Evolutionary conservation across 2,888 invertebrate genomes (phyloP).

Genomic region (Byasa hedistus): DNA sequence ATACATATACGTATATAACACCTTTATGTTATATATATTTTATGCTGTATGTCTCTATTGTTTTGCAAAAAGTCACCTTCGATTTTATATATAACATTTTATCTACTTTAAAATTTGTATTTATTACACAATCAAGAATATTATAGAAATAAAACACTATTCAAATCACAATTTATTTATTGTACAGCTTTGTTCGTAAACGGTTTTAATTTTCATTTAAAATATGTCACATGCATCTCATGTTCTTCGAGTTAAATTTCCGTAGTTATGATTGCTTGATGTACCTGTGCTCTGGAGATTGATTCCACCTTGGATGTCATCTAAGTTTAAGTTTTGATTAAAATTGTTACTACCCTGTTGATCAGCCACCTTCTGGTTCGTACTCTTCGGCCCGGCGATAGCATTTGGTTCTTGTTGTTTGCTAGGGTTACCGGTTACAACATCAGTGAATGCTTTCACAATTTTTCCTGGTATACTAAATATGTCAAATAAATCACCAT

Average conservation of each 20-base stretch:
- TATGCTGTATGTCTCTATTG: too few relatives aligned
- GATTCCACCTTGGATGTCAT: conserved; percentile 6
- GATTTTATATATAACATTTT: too few relatives aligned
- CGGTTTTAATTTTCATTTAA: too few relatives aligned
- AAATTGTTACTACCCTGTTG: conserved; percentile 20
- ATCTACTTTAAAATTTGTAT: too few relatives aligned
- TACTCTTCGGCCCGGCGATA: not conserved
- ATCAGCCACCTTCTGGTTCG: conserved; percentile 17
- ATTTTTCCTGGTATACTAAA: conserved; percentile 4
- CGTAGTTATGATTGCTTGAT: conserved; percentile 12
- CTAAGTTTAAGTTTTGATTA: conserved; percentile 20
- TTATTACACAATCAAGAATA: too few relatives aligned
- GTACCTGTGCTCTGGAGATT: conserved; percentile 16
- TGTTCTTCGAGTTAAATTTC: not conserved
- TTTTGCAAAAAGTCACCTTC: too few relatives aligned
- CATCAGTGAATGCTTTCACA: conserved; percentile 3
- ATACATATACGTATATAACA: too few relatives aligned
- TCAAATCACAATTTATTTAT: not conserved
- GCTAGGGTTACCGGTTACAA: not conserved
- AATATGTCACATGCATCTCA: not conserved
- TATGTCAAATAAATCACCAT: not conserved
- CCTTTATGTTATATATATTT: too few relatives aligned
- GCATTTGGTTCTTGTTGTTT: not conserved
- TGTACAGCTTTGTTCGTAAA: too few relatives aligned
- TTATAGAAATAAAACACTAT: too few relatives aligned